phyloP scores from a whole-genome alignment of 2,888 invertebrate genomes.

The Oscheius myriophilus region DNA sequence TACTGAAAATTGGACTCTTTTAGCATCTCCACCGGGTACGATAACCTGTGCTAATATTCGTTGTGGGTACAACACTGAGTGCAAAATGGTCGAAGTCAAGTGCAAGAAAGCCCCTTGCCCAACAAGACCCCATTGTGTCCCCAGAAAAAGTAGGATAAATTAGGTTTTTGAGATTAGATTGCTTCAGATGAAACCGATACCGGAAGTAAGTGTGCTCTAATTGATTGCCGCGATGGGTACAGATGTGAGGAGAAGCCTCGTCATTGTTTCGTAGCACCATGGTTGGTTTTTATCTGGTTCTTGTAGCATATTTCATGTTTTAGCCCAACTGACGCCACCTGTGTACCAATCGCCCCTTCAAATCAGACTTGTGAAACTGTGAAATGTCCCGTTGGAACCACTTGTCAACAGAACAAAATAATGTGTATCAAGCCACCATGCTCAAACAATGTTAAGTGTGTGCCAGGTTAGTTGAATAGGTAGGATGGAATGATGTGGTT shows the following conservation, averaged over 20 bases:
- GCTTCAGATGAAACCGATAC: no score
- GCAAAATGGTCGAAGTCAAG: slow-evolving; percentile 19
- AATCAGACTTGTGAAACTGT: slow-evolving; percentile 9
- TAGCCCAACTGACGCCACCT: slow-evolving; percentile 5
- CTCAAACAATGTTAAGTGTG: no score
- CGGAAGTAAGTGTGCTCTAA: no score
- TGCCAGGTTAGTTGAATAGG: no score
- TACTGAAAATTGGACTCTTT: neutral
- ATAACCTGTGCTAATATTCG: slow-evolving; percentile 22
- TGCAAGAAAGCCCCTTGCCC: slow-evolving; percentile 9
- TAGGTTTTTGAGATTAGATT: no score
- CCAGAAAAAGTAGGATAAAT: neutral
- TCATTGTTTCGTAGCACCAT: slow-evolving; percentile 16
- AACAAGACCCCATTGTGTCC: slow-evolving; percentile 11
- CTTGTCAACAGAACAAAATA: no score
- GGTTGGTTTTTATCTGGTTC: no score
- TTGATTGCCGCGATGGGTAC: no score
- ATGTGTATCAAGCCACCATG: no score
- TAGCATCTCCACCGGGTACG: neutral
- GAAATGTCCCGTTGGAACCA: no score
- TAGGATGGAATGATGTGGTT: no score
- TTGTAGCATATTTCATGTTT: no score
- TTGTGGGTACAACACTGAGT: slow-evolving; percentile 10
- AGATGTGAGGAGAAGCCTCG: neutral
- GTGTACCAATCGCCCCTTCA: slow-evolving; percentile 1